These are phyloP conservation scores for Halyomorpha halys DNA, from an alignment of 1,140 invertebrate genomes.

Conservation along the genomic window DNA sequence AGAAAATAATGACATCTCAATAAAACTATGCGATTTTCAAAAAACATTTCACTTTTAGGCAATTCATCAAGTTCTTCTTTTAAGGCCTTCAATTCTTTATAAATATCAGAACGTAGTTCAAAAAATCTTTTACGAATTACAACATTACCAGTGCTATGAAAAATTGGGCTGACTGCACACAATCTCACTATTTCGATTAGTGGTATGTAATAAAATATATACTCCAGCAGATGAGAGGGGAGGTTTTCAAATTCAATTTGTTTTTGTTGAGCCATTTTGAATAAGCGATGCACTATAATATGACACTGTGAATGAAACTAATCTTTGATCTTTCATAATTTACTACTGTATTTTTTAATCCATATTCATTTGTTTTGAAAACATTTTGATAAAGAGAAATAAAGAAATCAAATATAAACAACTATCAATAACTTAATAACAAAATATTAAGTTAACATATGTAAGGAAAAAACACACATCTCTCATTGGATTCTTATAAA, in stretches of 20 bases:
- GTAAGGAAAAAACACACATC: no score
- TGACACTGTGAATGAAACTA: no score
- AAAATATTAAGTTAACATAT: no score
- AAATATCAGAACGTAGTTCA: neutral
- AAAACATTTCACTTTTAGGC: neutral
- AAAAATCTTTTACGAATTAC: slow-evolving; percentile 9
- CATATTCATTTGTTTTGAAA: no score
- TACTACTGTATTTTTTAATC: no score
- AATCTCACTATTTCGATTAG: neutral
- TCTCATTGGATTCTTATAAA: no score
- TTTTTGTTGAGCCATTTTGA: neutral
- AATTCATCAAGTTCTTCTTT: neutral
- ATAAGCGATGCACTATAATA: neutral
- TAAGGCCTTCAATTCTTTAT: neutral
- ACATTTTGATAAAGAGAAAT: no score
- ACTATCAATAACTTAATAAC: no score
- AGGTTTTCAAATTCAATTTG: neutral
- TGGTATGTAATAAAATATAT: neutral
- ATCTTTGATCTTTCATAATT: no score
- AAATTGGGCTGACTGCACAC: neutral
- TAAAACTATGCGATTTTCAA: neutral
- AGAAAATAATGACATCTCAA: slow-evolving; percentile 4
- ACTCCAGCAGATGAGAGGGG: neutral
- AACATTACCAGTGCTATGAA: neutral
- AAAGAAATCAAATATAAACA: no score